Base-by-base conservation (phyloP, 2,888 invertebrate genomes). In the Himalopsyche tibetana region DNA sequence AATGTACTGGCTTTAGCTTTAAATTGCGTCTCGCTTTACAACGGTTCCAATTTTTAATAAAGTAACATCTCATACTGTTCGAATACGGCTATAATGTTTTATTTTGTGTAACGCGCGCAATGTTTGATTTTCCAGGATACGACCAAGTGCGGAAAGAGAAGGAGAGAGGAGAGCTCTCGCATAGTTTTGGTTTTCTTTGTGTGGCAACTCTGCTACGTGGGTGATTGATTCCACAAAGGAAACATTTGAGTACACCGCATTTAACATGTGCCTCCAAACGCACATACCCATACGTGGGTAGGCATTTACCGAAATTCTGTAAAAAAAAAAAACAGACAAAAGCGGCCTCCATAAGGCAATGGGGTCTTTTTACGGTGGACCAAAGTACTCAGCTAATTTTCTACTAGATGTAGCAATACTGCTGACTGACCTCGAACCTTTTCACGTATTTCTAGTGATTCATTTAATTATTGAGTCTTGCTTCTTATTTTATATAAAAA, bases 211-310 rank as follows among this genome's bases (percentile, higher is more conserved):
- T 28, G 63, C 63, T 63, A 63, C 63, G 63, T 63, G 63, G 63
- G 63, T 63, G 63, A 63, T 63, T 63, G 63, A 63, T 63, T 63
- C 63, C 63, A 63, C 63, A 63, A 63, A 63, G 63, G 63, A 63
- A 63, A 63, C 63, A 63, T 63, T 63, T 28, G 19, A 63, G 63
- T 63, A 63, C 63, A 63, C 63, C 63, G 63, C 63, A 63, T 63
- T 63, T 63, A 63, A 63, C 63, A 63, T 63, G 63, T 63, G 63
- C 63, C 28, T 63, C n/a, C 63, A 28, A 19, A 63, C 63, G 63
- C 28, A 19, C 63, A 9, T 19, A 19, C 28, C 8, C n/a, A 63
- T 28, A n/a, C 19, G 28, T 28, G 19, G 28, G 63, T 28, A 19
- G 63, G 63, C 28, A 63, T 63, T 63, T 63, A 63, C 11, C 51